Evolutionary conservation across 2,113 vertebrate genomes (phyloP).

Genomic region (Entosphenus tridentatus): DNA sequence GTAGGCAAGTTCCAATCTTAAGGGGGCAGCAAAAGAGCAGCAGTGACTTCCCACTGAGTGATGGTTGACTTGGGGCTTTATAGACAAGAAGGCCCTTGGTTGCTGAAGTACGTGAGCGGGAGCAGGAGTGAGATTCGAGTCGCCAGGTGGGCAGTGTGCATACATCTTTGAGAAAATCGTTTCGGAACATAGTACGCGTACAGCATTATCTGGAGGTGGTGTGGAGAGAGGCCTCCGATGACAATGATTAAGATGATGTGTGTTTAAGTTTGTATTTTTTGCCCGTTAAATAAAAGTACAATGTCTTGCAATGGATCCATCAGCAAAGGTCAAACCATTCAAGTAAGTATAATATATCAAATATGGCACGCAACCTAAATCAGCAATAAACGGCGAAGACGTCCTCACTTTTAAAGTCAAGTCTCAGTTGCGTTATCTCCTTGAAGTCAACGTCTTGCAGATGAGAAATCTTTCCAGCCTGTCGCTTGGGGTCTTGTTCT

Average conservation of each 20-base stretch:
- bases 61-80: too few species aligned
- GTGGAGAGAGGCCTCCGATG: background rate
- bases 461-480: slow-evolving; percentile 18
- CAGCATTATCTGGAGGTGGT: too few species aligned
- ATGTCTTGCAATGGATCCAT: slow-evolving; percentile 11
- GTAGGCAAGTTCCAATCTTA: too few species aligned
- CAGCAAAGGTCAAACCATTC: background rate
- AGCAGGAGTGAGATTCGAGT: too few species aligned
- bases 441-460: slow-evolving; percentile 24
- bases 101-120: too few species aligned
- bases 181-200: too few species aligned
- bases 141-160: too few species aligned
- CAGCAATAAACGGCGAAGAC: slow-evolving; percentile 9
- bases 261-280: background rate
- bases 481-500: slow-evolving; percentile 25
- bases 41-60: too few species aligned
- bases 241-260: background rate
- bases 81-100: too few species aligned
- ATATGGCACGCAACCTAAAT: slow-evolving; percentile 16
- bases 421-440: slow-evolving; percentile 28
- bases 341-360: too few species aligned
- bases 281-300: background rate
- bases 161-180: too few species aligned
- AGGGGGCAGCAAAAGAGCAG: too few species aligned
- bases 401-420: slow-evolving; percentile 46